Conservation (phyloP, 2,113 vertebrate genomes). For the Nesogale talazaci region DNA sequence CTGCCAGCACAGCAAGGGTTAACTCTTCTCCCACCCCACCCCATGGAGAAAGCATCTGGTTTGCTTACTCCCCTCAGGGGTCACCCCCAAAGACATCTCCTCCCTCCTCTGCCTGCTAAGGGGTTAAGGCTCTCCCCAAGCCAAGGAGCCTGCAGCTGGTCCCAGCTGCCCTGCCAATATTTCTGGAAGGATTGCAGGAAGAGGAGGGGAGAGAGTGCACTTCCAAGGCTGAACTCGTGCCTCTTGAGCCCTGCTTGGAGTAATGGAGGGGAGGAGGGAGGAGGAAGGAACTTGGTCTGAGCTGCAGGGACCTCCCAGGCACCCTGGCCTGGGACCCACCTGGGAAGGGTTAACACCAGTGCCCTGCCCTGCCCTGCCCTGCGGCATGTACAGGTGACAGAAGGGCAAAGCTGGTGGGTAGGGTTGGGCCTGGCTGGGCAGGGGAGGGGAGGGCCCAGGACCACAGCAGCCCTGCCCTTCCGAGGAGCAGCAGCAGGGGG, state of each 20-base stretch:
- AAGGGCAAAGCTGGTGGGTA: not conserved
- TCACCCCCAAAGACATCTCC: not conserved
- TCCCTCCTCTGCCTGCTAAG: not conserved
- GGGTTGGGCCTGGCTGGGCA: not conserved
- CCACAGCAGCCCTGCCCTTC: not conserved
- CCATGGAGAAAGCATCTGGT: not conserved
- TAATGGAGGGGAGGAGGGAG: not conserved
- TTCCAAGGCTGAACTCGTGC: conserved; percentile 29
- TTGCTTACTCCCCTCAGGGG: not conserved
- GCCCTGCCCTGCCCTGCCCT: not conserved
- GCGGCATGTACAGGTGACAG: not conserved
- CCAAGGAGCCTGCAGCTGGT: not conserved
- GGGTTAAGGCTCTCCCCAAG: conserved; percentile 27
- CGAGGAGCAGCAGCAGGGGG: not conserved
- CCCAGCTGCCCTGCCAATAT: not conserved
- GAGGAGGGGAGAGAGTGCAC: not conserved
- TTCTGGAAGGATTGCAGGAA: conserved; percentile 7
- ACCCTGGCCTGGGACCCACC: not conserved
- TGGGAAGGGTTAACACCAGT: not conserved
- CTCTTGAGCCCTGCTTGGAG: not conserved
- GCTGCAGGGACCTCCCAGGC: not conserved
- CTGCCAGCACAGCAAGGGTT: not conserved
- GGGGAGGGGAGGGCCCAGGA: not conserved
- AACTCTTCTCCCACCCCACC: not conserved
- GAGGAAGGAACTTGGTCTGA: not conserved